A percentile compares a stretch with the other conserved stretches of the same genome.
These are phyloP conservation scores for Dryobates pubescens DNA, from an alignment of 2,797 vertebrate species.

Conservation along the genomic window DNA sequence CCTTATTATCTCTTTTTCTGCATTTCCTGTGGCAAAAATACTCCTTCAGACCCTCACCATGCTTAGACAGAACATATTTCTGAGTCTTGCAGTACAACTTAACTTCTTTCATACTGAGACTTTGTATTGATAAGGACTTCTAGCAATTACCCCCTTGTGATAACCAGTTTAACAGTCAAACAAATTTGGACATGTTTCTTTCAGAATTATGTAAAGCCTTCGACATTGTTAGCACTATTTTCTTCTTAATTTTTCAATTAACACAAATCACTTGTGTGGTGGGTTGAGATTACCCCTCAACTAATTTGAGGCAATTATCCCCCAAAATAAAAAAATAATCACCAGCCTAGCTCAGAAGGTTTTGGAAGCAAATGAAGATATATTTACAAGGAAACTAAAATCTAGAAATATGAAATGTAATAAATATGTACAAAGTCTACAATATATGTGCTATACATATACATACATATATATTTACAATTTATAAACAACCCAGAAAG, in stretches of 20 bases:
- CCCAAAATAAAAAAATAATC: too few species aligned
- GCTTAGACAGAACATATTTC: background rate
- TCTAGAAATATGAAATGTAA: too few species aligned
- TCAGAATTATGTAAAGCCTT: background rate
- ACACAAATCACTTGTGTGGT: background rate
- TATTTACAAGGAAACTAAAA: too few species aligned
- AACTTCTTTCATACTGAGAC: background rate
- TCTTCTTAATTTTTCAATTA: background rate
- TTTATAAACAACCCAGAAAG: too few species aligned
- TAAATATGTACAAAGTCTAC: too few species aligned
- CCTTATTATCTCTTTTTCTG: background rate
- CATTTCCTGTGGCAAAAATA: background rate
- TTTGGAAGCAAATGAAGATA: too few species aligned
- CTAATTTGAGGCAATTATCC: too few species aligned
- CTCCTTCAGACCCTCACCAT: background rate
- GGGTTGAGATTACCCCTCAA: too few species aligned
- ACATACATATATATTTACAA: too few species aligned
- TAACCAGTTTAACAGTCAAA: conserved; percentile 32
- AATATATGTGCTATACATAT: too few species aligned
- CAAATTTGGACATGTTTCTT: background rate
- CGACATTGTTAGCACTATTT: background rate
- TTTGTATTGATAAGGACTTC: conserved; percentile 23
- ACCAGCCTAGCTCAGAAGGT: too few species aligned
- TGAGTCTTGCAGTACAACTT: background rate
- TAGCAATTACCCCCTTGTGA: background rate